Percentiles rank a stretch among this genome's conserved stretches.
Evolutionary conservation across 2,888 invertebrate genomes (phyloP).

Genomic region (Anticlea derivata): DNA sequence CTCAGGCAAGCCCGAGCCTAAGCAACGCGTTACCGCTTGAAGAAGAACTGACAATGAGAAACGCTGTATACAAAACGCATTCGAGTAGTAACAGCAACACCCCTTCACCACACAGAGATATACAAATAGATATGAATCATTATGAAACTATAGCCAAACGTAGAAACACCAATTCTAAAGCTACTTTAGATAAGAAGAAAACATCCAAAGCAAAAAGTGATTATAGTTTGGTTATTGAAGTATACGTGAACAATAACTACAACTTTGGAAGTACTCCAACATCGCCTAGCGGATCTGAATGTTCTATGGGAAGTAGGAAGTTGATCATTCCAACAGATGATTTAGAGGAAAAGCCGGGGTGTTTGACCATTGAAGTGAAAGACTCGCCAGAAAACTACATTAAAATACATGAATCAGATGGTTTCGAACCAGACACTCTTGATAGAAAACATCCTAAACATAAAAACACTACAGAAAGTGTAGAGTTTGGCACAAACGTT

Average conservation of each 20-base stretch:
- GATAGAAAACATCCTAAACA: slow-evolving; percentile 88
- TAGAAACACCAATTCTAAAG: slow-evolving; percentile 12
- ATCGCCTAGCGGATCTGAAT: slow-evolving; percentile 83
- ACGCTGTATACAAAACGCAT: slow-evolving; percentile 87
- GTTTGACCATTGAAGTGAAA: slow-evolving; percentile 92
- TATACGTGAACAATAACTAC: slow-evolving; percentile 90
- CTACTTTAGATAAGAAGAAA: slow-evolving; percentile 42
- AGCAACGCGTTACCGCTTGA: slow-evolving; percentile 90
- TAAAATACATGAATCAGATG: slow-evolving; percentile 90
- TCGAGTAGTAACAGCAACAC: slow-evolving; percentile 83
- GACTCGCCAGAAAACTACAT: slow-evolving; percentile 91
- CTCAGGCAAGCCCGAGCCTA: slow-evolving; percentile 89
- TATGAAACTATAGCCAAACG: slow-evolving; percentile 70
- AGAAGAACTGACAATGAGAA: slow-evolving; percentile 91
- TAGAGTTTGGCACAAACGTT: slow-evolving; percentile 65
- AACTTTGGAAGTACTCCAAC: slow-evolving; percentile 85
- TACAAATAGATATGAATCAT: slow-evolving; percentile 60
- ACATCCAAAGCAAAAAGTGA: slow-evolving; percentile 58
- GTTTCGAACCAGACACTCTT: slow-evolving; percentile 93
- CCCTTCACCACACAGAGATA: slow-evolving; percentile 69
- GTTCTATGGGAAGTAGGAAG: slow-evolving; percentile 83
- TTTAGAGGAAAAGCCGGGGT: slow-evolving; percentile 87
- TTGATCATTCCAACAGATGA: slow-evolving; percentile 76
- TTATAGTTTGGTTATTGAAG: slow-evolving; percentile 90
- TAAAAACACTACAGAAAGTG: slow-evolving; percentile 56